Evolutionary conservation across 2,888 invertebrate genomes (phyloP), one percentile per base, ranked within the genome.

Genomic region (Augiades crinisus): DNA sequence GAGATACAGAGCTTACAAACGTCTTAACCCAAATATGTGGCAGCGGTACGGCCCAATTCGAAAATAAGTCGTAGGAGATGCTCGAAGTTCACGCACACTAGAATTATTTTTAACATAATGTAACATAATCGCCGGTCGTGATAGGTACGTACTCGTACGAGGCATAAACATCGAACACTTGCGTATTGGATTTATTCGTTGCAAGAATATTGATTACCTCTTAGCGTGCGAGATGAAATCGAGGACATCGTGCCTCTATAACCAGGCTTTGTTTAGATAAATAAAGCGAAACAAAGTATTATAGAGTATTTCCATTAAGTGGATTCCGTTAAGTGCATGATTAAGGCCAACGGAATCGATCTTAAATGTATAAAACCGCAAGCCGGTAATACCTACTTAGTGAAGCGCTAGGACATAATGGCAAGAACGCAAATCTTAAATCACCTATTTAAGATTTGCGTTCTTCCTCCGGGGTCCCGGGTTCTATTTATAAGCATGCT

Each of bases 1-100:
- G 30, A 49, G 22, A 16, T 40, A 21, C 40, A 47, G 8, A 7
- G 22, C 47, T n/a, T 38, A 31, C 30, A 36, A 40, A 51, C 37
- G 19, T 51, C 44, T 44, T 44, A 50, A 43, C 50, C 30, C 43
- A 43, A 44, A 44, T 51, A 51, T 19, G 41, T 43, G 43, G 41
- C 34, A 27, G 21, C 43, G 31, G 34, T 14, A 36, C 31, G 36
- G 13, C 43, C 43, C 30, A 43, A 50, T 50, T 50, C 43, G 14
- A 31, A 50, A 50, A 50, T 50, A 50, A 50, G 36, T 34, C 31
- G 10, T 10, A 47, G 17, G 14, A 47, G 27, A 17, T 38, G 19
- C 37, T 24, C 36, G 14, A 47, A 37, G n/a, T 30, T 19, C n/a
- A n/a, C 8, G 16, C 16, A 36, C 16, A 30, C 30, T 30, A 37